A percentile compares a stretch with the other conserved stretches of the same genome.
Evolutionary conservation across 2,113 vertebrate genomes (phyloP).

Genomic region (Platichthys flesus): DNA sequence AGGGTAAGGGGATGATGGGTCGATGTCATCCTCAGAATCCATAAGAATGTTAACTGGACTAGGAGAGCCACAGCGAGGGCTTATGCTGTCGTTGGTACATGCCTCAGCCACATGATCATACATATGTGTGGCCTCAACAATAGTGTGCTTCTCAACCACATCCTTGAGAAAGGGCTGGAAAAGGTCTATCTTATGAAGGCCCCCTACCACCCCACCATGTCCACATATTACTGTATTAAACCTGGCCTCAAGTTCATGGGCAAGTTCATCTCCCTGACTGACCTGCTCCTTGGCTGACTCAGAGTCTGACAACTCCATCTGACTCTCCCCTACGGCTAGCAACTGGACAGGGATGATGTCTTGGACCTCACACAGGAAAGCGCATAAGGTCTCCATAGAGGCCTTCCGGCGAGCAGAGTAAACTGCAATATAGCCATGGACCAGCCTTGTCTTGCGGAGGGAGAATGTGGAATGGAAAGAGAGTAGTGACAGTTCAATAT

Average conservation of each 20-base stretch:
- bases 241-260: slow-evolving; percentile 91
- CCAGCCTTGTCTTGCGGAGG: slow-evolving; percentile 89
- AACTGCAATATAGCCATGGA: slow-evolving; percentile 94
- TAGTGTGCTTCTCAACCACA: slow-evolving; percentile 90
- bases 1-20: slow-evolving; percentile 83
- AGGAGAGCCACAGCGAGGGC: slow-evolving; percentile 90
- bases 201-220: slow-evolving; percentile 83
- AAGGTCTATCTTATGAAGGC: slow-evolving; percentile 89
- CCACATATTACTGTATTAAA: slow-evolving; percentile 87
- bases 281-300: slow-evolving; percentile 90
- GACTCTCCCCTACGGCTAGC: slow-evolving; percentile 88
- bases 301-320: slow-evolving; percentile 85
- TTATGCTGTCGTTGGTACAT: slow-evolving; percentile 88
- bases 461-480: slow-evolving; percentile 96
- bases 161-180: slow-evolving; percentile 94
- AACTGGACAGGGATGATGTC: slow-evolving; percentile 95
- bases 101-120: slow-evolving; percentile 94
- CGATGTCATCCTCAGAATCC: slow-evolving; percentile 93
- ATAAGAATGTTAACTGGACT: slow-evolving; percentile 88
- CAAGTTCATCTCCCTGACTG: slow-evolving; percentile 92
- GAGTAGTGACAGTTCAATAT: slow-evolving; percentile 88
- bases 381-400: slow-evolving; percentile 92
- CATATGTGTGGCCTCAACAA: slow-evolving; percentile 94
- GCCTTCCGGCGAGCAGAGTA: slow-evolving; percentile 92
- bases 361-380: slow-evolving; percentile 96